Evolutionary conservation across 2,797 vertebrate genomes (phyloP), one percentile per base, ranked within the genome.

Genomic region (Falco peregrinus): DNA sequence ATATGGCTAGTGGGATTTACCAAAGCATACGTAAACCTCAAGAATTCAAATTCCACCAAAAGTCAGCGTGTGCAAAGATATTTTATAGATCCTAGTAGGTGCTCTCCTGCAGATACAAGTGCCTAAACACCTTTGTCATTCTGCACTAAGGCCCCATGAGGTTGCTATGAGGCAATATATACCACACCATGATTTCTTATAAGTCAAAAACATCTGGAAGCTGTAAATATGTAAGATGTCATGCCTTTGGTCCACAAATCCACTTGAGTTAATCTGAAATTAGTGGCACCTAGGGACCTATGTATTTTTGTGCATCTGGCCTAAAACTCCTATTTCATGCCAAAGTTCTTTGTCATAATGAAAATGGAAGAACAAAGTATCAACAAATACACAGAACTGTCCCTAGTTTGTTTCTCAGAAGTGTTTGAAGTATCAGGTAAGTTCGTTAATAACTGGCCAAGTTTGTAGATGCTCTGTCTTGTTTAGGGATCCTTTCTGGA

Each of bases 141-240:
- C 57, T 51, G 28, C 57, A 87, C 45, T 80, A 75, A 83, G 68
- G 45, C 22, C 71, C 63, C 35, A 10, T 16, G 21, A 93, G n/a
- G 56, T 75, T 82, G 68, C 60, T 71, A 24, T 64, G 45, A 92
- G 53, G 80, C 18, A 75, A 65, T 10, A 71, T 19, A 85, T 33
- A 84, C 4, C 26, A 57, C n/a, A 77, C 12, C 25, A 37, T 22
- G 24, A 64, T 75, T 89, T 94, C 19, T 77, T 63, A 25, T 13
- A 81, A 16, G 47, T 57, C 56, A 89, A 64, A 93, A 90, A 21
- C 84, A 96, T 70, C 94, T 93, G 91, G 87, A 96, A 89, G 50
- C 50, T 61, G 43, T 92, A 94, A 89, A 90, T 89, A 77, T 10
- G 11, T n/a, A 76, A 90, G 69, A 76, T 48, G 45, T 45, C 61